Evolutionary conservation across 2,113 vertebrate genomes (phyloP).

Genomic region (Erythrocebus patas): DNA sequence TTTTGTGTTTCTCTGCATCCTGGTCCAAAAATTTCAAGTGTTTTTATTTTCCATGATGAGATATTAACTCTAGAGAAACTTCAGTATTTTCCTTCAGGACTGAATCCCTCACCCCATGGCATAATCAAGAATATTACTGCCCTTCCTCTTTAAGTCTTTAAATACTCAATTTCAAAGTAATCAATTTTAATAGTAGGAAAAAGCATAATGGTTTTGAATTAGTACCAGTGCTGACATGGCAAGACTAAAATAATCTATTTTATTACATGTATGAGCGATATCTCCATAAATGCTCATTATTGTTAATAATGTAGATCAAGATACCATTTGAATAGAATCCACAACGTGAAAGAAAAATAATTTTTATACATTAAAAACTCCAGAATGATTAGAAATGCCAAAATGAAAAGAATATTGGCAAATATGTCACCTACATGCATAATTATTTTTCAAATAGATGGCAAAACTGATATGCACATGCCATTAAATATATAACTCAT

Average conservation of each 20-base stretch:
- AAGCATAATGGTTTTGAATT: background rate
- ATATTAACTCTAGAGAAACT: background rate
- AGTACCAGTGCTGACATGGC: background rate
- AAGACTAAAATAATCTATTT: background rate
- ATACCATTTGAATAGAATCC: background rate
- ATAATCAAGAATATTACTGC: background rate
- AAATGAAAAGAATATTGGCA: background rate
- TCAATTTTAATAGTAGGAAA: background rate
- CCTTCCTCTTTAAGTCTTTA: background rate
- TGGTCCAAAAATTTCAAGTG: constrained; percentile 3
- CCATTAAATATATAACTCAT: background rate
- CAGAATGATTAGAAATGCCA: background rate
- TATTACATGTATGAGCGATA: background rate
- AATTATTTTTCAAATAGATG: background rate
- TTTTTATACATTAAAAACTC: background rate
- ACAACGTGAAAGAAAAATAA: background rate
- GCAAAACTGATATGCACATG: background rate
- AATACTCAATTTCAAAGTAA: background rate
- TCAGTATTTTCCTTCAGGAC: background rate
- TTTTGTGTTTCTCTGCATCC: constrained; percentile 14
- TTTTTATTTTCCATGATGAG: constrained; percentile 17
- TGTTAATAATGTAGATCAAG: constrained; percentile 1
- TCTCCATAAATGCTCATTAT: background rate
- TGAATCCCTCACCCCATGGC: background rate
- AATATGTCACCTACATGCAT: background rate